Percentiles rank a stretch among this genome's conserved stretches.
Conservation (phyloP, 1,140 invertebrate species). For the Neotoxoptera formosana region DNA sequence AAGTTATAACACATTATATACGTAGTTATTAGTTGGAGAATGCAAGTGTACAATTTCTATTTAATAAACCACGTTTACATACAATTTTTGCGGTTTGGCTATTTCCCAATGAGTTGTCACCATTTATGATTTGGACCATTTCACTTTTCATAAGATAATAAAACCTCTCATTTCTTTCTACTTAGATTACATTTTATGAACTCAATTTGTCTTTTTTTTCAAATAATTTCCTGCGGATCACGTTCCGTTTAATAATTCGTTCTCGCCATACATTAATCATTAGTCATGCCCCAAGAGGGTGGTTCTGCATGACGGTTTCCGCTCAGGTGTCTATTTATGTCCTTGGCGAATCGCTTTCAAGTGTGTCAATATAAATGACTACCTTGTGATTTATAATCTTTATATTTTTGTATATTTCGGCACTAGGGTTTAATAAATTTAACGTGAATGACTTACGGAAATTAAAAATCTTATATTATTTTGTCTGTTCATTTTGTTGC, state of each 20-base stretch:
- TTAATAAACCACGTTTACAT: not conserved
- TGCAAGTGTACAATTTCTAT: not conserved
- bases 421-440: not conserved
- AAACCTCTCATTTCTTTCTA: slow-evolving; percentile 21
- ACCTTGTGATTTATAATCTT: not conserved
- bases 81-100: slow-evolving; percentile 3
- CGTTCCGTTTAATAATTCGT: slow-evolving; percentile 46
- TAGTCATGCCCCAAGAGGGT: slow-evolving; percentile 34
- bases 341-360: slow-evolving; percentile 46
- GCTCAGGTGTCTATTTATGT: slow-evolving; percentile 19
- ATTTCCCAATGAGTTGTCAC: slow-evolving; percentile 45
- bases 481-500: not conserved
- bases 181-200: slow-evolving; percentile 46
- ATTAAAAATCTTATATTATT: not conserved
- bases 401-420: not conserved
- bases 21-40: not conserved
- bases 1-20: not conserved
- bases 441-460: too few species aligned
- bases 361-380: slow-evolving; percentile 41
- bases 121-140: slow-evolving; percentile 50
- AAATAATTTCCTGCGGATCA: slow-evolving; percentile 46
- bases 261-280: slow-evolving; percentile 43
- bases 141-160: slow-evolving; percentile 42
- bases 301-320: slow-evolving; percentile 50
- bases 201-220: slow-evolving; percentile 50